Conservation (phyloP, 2,797 vertebrate species). For the Sebastes elongatus region DNA sequence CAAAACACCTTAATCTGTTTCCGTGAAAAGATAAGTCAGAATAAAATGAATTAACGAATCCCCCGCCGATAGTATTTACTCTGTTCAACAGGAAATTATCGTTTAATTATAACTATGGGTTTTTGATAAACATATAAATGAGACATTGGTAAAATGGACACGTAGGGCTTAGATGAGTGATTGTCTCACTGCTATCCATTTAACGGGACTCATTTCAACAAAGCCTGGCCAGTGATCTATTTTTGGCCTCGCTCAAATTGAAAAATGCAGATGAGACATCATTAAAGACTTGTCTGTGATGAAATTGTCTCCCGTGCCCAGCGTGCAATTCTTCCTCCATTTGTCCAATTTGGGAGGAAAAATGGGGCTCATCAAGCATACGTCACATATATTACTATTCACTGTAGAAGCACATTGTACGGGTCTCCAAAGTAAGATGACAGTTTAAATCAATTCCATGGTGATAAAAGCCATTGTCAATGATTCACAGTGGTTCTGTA, state of each 20-base stretch:
- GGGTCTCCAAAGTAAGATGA: constrained; percentile 34
- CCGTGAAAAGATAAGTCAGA: not conserved
- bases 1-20: not conserved
- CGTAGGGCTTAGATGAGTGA: constrained; percentile 18
- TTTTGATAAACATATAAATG: constrained; percentile 25
- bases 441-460: constrained; percentile 40
- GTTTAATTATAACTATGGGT: constrained; percentile 2
- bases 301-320: constrained; percentile 58
- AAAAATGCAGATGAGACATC: constrained; percentile 77
- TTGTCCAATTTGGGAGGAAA: constrained; percentile 67
- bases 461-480: constrained; percentile 20
- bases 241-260: constrained; percentile 68
- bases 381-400: constrained; percentile 58
- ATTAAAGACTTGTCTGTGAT: constrained; percentile 69
- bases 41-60: not conserved
- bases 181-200: constrained; percentile 33
- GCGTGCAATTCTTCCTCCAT: constrained; percentile 60
- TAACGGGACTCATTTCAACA: constrained; percentile 49
- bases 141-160: constrained; percentile 43
- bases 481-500: not conserved
- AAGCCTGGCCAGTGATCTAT: constrained; percentile 57
- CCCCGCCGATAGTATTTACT: not conserved
- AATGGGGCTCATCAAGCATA: constrained; percentile 62
- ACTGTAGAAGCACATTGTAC: constrained; percentile 27
- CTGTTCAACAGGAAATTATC: constrained; percentile 20